Evolutionary conservation across 2,888 invertebrate genomes (phyloP), one percentile per base, ranked within the genome.

Genomic region (Trachelus stipa): DNA sequence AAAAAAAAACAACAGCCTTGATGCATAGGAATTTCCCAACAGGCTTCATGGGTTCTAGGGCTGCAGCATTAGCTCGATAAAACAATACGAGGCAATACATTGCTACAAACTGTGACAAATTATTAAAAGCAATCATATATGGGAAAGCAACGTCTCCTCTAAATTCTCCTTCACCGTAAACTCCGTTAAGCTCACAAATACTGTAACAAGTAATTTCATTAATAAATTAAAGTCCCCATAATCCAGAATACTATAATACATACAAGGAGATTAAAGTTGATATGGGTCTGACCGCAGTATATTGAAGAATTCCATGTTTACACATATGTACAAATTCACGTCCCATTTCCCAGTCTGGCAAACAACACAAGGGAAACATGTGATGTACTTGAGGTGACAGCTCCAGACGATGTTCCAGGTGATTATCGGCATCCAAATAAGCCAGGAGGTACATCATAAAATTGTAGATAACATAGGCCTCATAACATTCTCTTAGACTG

Each of bases 391-490:
- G 97, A 30, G 96, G 96, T 87, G 97, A 97, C 73, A 95, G 93
- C 87, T 96, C 96, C 87, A 97, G 93, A 79, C 94, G 94, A 3
- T 95, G 95, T 91, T 97, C 97, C 82, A 98, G 92, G 90, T 98
- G 97, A 93, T 96, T 96, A 89, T 96, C 96, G 87, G 96, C 94
- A 92, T 97, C 96, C 76, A 99, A 93, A 92, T 97, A 99, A 90
- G 97, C 97, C 80, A 98, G 92, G 85, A 99, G 93, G 91, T 97
- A 99, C 88, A 96, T 96, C 98, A 98, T 98, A 90, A 99, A 99
- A 93, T 98, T 98, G 91, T 99, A 98, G 87, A 99, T 98, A 3
- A 98, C 98, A 93, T 98, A 99, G 1, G 98, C 98, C 92, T 99
- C 99, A 90, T 98, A 99, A 90, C 98, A 98, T 93, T 99, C 98